Base-by-base conservation (phyloP, 2,888 invertebrate species). In the Anthophora plumipes region DNA sequence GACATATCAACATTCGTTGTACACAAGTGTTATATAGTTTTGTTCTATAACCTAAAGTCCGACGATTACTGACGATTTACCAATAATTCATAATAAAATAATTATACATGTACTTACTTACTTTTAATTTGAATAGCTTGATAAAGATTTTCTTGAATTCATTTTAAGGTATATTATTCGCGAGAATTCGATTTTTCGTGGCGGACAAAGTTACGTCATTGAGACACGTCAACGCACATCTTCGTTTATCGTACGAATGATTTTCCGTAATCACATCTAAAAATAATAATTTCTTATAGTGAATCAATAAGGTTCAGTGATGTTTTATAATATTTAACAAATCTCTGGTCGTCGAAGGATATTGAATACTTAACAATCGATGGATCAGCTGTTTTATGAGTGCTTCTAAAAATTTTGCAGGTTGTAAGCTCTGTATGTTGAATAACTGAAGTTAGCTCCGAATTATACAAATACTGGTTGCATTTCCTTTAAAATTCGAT, bases 151-250 rank as follows among this genome's bases (percentile, higher is more conserved):
- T 54, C 41, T 73, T 60, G 54, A 63, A 37, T 41, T 57, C 80
- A 79, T 81, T 55, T 79, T 79, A 55, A 17, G 39, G 41, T 61
- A 74, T 50, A 74, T 50, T 50, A 52, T 66, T 70, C 66, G 11
- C 50, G 25, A 39, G 55, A 46, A 67, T 66, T 75, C 55, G 70
- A 61, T 20, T 66, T 78, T 80, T 73, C 64, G 64, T 80, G 64
- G 48, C 54, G 64, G 64, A 74, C 60, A 39, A 74, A 57, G 67
- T 90, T 91, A 90, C 91, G 91, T 91, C 91, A 90, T 85, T 88
- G 77, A 84, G 90, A 91, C 91, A 91, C 90, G 91, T 91, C 91
- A 91, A 88, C 83, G 75, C 77, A 85, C 85, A 87, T 84, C 55
- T 81, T 83, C 76, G 39, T 31, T 60, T 77, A 79, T 74, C 66